phyloP scores from a whole-genome alignment of 2,888 invertebrate species.

The Hemithea aestivaria region DNA sequence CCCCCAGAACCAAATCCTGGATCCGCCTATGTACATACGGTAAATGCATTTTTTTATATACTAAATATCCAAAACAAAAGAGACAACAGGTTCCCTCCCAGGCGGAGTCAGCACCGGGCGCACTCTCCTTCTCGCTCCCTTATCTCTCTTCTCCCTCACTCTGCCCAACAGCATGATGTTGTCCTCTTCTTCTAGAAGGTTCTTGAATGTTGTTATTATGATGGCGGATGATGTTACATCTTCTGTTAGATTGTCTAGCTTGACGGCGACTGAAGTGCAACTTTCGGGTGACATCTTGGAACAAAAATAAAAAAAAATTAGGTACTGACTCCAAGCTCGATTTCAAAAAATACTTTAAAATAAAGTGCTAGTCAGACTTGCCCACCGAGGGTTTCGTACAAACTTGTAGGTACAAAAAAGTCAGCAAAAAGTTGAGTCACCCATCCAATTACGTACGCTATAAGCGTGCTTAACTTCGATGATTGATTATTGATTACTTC shows the following conservation, averaged over 20 bases:
- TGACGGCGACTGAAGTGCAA: slow-evolving; percentile 53
- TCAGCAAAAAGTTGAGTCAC: no score
- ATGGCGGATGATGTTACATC: slow-evolving; percentile 24
- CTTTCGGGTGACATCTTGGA: slow-evolving; percentile 53
- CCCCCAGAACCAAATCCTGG: no score
- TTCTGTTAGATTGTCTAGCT: slow-evolving; percentile 45
- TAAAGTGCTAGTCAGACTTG: no score
- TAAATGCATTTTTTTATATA: no score
- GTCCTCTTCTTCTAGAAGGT: slow-evolving; percentile 39
- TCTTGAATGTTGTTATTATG: slow-evolving; percentile 18
- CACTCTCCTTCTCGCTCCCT: slow-evolving; percentile 39
- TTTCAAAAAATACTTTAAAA: no score
- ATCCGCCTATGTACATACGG: no score
- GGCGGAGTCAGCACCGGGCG: slow-evolving; percentile 40
- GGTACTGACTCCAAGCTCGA: no score
- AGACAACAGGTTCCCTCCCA: slow-evolving; percentile 44
- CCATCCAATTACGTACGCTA: no score
- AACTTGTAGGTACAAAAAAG: no score
- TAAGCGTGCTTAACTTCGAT: no score
- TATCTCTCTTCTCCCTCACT: slow-evolving; percentile 34
- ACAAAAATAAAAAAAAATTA: slow-evolving; percentile 4
- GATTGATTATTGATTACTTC: no score
- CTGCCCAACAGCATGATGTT: slow-evolving; percentile 41
- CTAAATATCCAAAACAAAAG: slow-evolving; percentile 37
- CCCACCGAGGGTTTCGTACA: no score